Conservation (phyloP, 2,888 invertebrate species). For the Cremastobaeus sp. region DNA sequence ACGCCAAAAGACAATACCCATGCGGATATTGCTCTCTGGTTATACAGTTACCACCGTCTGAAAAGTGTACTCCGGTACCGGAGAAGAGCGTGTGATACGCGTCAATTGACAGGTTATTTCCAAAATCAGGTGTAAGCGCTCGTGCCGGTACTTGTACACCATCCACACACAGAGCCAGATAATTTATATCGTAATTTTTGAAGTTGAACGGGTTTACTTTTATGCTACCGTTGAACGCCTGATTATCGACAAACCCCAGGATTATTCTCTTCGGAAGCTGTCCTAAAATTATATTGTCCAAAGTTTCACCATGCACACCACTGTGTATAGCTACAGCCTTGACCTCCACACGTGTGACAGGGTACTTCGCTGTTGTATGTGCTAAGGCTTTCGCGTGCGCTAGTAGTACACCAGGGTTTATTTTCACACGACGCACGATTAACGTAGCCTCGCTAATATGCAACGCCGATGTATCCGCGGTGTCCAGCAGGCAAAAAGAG, state of each 20-base stretch:
- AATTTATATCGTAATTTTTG: conserved; percentile 38
- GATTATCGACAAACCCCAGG: conserved; percentile 66
- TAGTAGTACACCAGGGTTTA: conserved; percentile 63
- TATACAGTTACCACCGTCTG: too few relatives aligned
- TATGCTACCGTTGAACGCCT: conserved; percentile 58
- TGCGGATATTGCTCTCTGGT: too few relatives aligned
- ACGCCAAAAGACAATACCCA: too few relatives aligned
- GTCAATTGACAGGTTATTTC: conserved; percentile 46
- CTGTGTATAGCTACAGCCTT: conserved; percentile 62
- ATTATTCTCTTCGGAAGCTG: conserved; percentile 69
- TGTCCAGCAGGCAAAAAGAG: conserved; percentile 57
- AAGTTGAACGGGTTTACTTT: conserved; percentile 58
- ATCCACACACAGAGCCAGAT: conserved; percentile 7
- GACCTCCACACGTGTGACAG: conserved; percentile 49
- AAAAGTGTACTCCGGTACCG: conserved; percentile 58
- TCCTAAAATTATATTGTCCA: conserved; percentile 69
- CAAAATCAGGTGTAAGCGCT: conserved; percentile 60
- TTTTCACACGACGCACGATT: conserved; percentile 60
- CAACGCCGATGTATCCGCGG: conserved; percentile 20
- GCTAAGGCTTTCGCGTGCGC: conserved; percentile 62
- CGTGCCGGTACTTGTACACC: conserved; percentile 48
- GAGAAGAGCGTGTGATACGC: conserved; percentile 65
- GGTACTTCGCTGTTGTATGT: conserved; percentile 52
- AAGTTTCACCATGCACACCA: conserved; percentile 62
- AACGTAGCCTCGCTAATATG: conserved; percentile 48